A percentile compares a stretch with the other conserved stretches of the same genome.
phyloP scores from a whole-genome alignment of 2,888 invertebrate species.

The Endomychus coccineus region DNA sequence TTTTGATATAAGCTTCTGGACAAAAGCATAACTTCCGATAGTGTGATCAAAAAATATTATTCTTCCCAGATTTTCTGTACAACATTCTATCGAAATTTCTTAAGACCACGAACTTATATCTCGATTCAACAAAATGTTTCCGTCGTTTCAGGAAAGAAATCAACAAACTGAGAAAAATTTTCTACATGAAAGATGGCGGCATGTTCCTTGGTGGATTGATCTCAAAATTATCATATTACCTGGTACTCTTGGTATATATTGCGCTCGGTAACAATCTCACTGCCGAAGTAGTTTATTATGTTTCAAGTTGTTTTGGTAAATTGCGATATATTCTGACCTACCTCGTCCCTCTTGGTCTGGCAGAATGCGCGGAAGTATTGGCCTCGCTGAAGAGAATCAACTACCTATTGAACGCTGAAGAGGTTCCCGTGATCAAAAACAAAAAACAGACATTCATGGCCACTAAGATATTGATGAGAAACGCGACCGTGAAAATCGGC shows the following conservation, averaged over 20 bases:
- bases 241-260: conserved; percentile 51
- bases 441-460: conserved; percentile 16
- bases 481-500: conserved; percentile 28
- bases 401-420: conserved; percentile 47
- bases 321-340: conserved; percentile 79
- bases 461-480: conserved; percentile 25
- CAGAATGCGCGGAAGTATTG: conserved; percentile 69
- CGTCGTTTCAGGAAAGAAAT: conserved; percentile 62
- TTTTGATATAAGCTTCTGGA: too few species aligned
- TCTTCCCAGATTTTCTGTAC: too few species aligned
- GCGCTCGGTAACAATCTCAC: conserved; percentile 63
- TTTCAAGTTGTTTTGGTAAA: conserved; percentile 85
- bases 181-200: conserved; percentile 32
- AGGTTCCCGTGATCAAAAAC: conserved; percentile 26
- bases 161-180: conserved; percentile 44
- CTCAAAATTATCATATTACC: conserved; percentile 36
- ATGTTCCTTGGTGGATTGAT: conserved; percentile 32
- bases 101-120: too few species aligned
- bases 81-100: too few species aligned
- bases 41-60: too few species aligned
- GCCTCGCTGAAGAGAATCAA: conserved; percentile 67
- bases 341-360: conserved; percentile 79
- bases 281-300: conserved; percentile 79
- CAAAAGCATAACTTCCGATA: too few species aligned
- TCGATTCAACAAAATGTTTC: too few species aligned